Conservation (phyloP, 2,113 vertebrate species). For the Thamnophis sirtalis region DNA sequence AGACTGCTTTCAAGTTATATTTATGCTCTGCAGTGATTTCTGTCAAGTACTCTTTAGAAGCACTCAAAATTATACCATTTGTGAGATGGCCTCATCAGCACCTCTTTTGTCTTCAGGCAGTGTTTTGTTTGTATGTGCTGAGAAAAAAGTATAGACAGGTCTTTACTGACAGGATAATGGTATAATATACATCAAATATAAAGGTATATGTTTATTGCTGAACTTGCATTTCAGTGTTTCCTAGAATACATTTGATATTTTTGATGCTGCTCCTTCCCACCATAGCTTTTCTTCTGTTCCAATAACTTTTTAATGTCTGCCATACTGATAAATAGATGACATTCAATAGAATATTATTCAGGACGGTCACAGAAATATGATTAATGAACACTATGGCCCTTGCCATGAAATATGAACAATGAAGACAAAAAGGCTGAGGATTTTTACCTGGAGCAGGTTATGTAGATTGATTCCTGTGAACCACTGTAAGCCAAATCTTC, state of each 20-base stretch:
- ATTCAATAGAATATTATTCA: neutral
- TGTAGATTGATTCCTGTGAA: neutral
- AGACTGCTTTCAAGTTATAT: slow-evolving; percentile 9
- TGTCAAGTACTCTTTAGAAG: neutral
- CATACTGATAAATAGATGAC: neutral
- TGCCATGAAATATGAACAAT: neutral
- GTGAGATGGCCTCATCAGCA: neutral
- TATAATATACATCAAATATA: neutral
- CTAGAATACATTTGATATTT: neutral
- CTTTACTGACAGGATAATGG: neutral
- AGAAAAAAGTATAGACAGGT: neutral
- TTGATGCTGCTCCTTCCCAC: neutral
- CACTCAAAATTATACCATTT: rapidly evolving
- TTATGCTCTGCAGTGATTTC: neutral
- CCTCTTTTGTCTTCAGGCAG: neutral
- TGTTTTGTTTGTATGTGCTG: neutral
- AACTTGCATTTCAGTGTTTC: neutral
- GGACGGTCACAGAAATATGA: neutral
- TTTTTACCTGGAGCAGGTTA: neutral
- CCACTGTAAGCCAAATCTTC: neutral
- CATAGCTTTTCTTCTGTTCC: neutral
- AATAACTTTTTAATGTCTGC: neutral
- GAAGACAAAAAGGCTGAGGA: neutral
- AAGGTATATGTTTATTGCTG: neutral
- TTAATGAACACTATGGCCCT: neutral